Percentiles rank a stretch among this genome's conserved stretches.
Conservation (phyloP, 2,888 invertebrate species). For the Uropetala carovei region DNA sequence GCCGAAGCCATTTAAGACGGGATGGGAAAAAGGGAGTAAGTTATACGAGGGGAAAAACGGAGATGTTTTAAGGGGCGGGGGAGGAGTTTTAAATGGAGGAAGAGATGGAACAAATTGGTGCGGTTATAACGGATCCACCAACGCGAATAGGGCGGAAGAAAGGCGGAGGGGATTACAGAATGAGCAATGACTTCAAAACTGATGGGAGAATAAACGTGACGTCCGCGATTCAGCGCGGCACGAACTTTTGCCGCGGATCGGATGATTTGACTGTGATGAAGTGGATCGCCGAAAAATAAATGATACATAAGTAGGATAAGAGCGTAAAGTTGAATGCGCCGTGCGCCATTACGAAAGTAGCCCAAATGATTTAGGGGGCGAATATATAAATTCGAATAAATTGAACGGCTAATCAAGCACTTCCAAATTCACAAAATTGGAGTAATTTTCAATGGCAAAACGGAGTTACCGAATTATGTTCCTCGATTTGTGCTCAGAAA, state of each 20-base stretch:
- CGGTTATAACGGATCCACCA: neutral
- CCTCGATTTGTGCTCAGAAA: too few relatives aligned
- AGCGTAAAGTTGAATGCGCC: neutral
- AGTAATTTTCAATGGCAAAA: too few relatives aligned
- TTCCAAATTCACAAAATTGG: too few relatives aligned
- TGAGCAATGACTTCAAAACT: neutral
- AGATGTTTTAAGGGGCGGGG: neutral
- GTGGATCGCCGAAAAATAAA: neutral
- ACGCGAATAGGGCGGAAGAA: neutral
- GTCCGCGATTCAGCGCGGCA: neutral
- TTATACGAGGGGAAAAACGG: neutral
- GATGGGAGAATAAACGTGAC: conserved; percentile 20
- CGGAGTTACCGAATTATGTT: too few relatives aligned
- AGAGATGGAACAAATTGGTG: neutral
- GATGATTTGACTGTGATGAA: neutral
- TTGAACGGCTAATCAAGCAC: neutral
- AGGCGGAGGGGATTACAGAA: neutral
- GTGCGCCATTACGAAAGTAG: neutral
- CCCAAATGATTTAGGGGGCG: neutral
- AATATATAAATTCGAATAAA: neutral
- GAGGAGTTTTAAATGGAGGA: neutral
- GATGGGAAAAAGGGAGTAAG: neutral
- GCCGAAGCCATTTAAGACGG: neutral
- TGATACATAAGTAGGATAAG: neutral
- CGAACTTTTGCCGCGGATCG: neutral